Percentiles rank a stretch among this genome's conserved stretches.
These are phyloP conservation scores for Nasua narica DNA, from an alignment of 2,797 vertebrate species.

Conservation along the genomic window DNA sequence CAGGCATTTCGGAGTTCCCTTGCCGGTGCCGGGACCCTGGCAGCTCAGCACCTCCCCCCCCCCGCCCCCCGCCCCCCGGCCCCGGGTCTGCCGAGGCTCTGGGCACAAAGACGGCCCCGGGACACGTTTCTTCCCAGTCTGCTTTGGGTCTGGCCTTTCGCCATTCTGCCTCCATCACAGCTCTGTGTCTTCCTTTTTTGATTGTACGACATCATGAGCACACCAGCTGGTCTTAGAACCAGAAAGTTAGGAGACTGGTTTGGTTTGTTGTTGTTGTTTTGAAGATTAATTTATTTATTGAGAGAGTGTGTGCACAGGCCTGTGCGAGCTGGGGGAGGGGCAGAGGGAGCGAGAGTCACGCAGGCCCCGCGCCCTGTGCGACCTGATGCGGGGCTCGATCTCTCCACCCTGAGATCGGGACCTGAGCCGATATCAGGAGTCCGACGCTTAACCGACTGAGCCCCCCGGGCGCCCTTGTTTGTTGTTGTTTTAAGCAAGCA, in stretches of 20 bases:
- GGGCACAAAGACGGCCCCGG: neutral
- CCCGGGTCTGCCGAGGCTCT: fast-evolving
- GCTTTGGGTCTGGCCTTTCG: neutral
- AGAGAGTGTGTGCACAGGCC: neutral
- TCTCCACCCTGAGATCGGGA: neutral
- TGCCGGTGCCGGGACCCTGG: fast-evolving
- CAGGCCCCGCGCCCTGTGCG: neutral
- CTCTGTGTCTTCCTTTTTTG: neutral
- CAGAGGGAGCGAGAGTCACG: neutral
- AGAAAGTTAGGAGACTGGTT: neutral
- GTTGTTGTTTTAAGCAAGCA: neutral
- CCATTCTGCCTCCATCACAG: neutral
- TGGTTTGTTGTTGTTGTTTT: neutral
- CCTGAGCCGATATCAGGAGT: neutral
- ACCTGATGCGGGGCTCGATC: neutral
- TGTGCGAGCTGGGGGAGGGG: neutral
- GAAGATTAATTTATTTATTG: neutral
- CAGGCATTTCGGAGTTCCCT: neutral
- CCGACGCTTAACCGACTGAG: neutral
- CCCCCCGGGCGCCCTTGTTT: neutral
- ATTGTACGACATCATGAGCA: neutral
- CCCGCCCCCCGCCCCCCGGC: no score
- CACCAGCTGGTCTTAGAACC: neutral
- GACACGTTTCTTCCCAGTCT: neutral
- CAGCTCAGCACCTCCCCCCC: no score